phyloP scores from a whole-genome alignment of 2,797 vertebrate species.

The Steatocranus sp. region DNA sequence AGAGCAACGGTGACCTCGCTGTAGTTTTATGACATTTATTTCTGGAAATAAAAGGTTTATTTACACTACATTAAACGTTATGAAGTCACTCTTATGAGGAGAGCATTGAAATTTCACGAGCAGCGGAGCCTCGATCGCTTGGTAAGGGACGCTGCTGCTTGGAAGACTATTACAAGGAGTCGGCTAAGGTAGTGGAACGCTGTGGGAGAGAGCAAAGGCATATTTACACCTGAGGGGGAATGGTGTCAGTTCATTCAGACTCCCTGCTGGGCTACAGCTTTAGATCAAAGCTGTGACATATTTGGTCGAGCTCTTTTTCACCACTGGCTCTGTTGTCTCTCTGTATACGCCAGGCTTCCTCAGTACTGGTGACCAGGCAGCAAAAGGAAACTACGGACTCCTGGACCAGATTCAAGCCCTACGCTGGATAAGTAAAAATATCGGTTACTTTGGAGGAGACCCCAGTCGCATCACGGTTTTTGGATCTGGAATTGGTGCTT shows the following conservation, averaged over 20 bases:
- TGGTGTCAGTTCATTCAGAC: constrained; percentile 26
- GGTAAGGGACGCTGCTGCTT: neutral
- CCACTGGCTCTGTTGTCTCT: constrained; percentile 20
- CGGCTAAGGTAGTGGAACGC: constrained; percentile 24
- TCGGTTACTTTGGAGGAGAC: constrained; percentile 79
- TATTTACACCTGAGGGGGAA: constrained; percentile 46
- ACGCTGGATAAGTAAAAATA: constrained; percentile 86
- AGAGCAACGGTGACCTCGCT: constrained; percentile 25
- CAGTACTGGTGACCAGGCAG: constrained; percentile 98
- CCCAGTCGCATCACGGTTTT: constrained; percentile 85
- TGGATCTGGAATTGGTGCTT: constrained; percentile 97
- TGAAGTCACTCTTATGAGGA: constrained; percentile 15
- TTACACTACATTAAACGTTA: constrained; percentile 9
- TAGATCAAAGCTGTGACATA: constrained; percentile 42
- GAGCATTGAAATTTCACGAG: constrained; percentile 28
- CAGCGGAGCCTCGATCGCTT: neutral
- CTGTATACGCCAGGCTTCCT: constrained; percentile 85
- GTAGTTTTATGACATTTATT: constrained; percentile 21
- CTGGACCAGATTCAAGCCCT: constrained; percentile 98
- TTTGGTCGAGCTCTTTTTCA: constrained; percentile 14
- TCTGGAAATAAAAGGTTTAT: constrained; percentile 32
- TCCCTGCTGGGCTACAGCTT: constrained; percentile 24
- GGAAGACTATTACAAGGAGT: constrained; percentile 16
- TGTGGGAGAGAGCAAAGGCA: constrained; percentile 28
- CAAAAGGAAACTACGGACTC: constrained; percentile 98